Evolutionary conservation across 2,113 vertebrate species (phyloP).

Genomic region (Oenanthe oenanthe): DNA sequence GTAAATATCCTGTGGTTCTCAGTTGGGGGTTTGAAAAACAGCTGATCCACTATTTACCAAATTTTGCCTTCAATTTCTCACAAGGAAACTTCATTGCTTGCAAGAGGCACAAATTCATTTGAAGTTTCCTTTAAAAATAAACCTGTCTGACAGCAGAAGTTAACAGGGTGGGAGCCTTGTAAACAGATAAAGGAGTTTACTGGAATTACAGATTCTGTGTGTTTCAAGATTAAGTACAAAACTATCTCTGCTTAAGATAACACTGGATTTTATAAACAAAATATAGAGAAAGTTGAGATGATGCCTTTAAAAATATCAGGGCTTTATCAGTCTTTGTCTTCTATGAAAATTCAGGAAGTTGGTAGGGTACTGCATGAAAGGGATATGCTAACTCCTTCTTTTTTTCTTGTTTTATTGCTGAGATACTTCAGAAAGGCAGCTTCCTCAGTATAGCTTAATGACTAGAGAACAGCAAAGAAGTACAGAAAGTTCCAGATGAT

Average conservation of each 20-base stretch:
- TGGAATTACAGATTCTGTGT: neutral
- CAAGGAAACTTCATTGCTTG: neutral
- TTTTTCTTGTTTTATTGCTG: slow-evolving; percentile 1
- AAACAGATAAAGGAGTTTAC: slow-evolving; percentile 1
- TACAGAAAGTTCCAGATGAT: neutral
- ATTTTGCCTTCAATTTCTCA: neutral
- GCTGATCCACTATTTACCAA: neutral
- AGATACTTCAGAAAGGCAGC: neutral
- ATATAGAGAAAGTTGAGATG: neutral
- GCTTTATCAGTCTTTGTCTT: neutral
- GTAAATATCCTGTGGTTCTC: slow-evolving; percentile 5
- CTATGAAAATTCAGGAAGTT: neutral
- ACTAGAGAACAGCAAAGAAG: neutral
- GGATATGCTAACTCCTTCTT: neutral
- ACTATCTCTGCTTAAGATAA: neutral
- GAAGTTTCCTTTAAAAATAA: slow-evolving; percentile 22
- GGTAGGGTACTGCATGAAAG: neutral
- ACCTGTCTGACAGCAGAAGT: neutral
- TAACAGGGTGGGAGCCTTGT: neutral
- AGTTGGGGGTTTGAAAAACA: neutral
- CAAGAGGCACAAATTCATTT: neutral
- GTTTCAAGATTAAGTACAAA: neutral
- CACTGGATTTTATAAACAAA: neutral
- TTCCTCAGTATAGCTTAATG: neutral
- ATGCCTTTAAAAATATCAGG: neutral